These are phyloP conservation scores for Cataglyphis livida DNA, from an alignment of 2,888 invertebrate genomes.

Conservation along the genomic window DNA sequence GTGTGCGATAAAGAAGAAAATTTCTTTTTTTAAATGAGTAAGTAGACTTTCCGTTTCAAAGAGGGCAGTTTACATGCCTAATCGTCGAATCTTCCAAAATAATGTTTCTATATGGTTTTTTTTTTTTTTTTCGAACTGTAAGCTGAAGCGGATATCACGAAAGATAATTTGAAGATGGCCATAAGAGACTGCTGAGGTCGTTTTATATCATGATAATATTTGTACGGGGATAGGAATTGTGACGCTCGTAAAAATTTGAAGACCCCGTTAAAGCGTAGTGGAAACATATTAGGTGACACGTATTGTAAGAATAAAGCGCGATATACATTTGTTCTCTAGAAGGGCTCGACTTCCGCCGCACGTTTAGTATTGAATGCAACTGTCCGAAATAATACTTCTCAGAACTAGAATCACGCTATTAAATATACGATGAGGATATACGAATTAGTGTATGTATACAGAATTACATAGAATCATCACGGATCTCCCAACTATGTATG, in stretches of 20 bases:
- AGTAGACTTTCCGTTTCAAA: background rate
- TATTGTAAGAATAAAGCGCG: background rate
- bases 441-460: background rate
- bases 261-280: background rate
- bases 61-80: slow-evolving; percentile 32
- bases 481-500: slow-evolving; percentile 9
- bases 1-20: background rate
- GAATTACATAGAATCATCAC: background rate
- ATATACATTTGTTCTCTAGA: background rate
- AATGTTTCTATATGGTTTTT: slow-evolving; percentile 33
- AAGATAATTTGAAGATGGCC: background rate
- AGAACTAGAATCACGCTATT: background rate
- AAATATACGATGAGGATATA: slow-evolving; percentile 1
- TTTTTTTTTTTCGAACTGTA: slow-evolving; percentile 9
- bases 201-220: background rate
- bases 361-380: background rate
- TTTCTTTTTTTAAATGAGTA: slow-evolving; percentile 7
- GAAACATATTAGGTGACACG: background rate
- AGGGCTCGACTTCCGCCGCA: background rate
- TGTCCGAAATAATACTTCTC: background rate
- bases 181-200: background rate
- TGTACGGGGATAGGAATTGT: background rate
- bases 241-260: background rate
- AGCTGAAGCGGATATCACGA: background rate
- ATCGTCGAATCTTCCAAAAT: slow-evolving; percentile 49